Conservation (phyloP, 2,113 vertebrate species). For the Equus quagga region DNA sequence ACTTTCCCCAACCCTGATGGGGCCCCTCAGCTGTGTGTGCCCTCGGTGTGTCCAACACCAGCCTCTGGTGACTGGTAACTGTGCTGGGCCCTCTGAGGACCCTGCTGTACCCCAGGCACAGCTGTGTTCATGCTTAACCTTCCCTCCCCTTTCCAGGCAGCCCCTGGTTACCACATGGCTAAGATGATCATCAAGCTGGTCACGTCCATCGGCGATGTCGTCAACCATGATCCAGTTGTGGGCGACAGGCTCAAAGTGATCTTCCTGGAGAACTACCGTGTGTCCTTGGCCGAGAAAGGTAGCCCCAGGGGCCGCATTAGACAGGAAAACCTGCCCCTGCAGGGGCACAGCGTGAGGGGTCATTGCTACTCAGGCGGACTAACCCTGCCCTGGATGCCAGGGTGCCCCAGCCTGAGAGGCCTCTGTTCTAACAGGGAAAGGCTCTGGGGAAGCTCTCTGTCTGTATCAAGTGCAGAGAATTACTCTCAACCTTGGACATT, state of each 20-base stretch:
- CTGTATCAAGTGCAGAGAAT: neutral
- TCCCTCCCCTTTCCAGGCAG: constrained; percentile 86
- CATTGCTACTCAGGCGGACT: neutral
- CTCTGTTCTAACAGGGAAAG: neutral
- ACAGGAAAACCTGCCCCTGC: neutral
- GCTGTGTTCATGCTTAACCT: neutral
- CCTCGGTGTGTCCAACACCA: accelerated
- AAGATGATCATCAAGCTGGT: constrained; percentile 96
- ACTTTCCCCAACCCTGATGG: neutral
- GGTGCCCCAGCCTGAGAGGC: neutral
- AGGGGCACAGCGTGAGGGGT: accelerated
- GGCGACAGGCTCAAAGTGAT: constrained; percentile 93
- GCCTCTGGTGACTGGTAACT: accelerated
- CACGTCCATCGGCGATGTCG: constrained; percentile 89
- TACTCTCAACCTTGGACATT: neutral
- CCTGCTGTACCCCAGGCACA: neutral
- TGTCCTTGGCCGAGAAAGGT: constrained; percentile 95
- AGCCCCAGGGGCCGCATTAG: neutral
- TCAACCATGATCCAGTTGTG: constrained; percentile 92
- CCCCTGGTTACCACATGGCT: constrained; percentile 95
- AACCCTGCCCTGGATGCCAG: neutral
- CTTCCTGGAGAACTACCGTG: constrained; percentile 94
- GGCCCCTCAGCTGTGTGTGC: neutral
- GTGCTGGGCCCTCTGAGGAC: accelerated
- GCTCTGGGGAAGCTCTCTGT: neutral